Percentiles rank a stretch among this genome's conserved stretches.
Evolutionary conservation across 2,113 vertebrate genomes (phyloP).

Genomic region (Scartelaos histophorus): DNA sequence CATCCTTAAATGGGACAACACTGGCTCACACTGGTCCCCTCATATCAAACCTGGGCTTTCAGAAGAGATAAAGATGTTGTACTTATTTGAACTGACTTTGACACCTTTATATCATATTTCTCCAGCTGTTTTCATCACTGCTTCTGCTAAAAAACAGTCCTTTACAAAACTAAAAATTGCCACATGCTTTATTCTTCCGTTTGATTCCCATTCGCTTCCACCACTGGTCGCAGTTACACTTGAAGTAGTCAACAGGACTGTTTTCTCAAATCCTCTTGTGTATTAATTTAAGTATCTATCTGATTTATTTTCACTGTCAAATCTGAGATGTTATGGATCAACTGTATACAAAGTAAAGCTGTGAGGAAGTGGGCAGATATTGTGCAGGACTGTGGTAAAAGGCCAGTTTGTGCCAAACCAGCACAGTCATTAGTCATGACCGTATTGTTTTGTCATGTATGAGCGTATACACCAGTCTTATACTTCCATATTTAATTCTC

Average conservation of each 20-base stretch:
- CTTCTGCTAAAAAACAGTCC: too few relatives aligned
- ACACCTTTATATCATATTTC: not conserved
- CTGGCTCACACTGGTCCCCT: conserved; percentile 59
- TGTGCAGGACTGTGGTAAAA: conserved; percentile 55
- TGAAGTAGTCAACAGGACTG: too few relatives aligned
- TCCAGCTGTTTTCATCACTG: not conserved
- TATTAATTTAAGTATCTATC: not conserved
- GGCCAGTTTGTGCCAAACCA: conserved; percentile 41
- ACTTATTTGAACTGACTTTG: not conserved
- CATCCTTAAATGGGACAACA: conserved; percentile 45
- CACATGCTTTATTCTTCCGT: too few relatives aligned
- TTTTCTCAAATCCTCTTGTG: not conserved
- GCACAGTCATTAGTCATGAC: conserved; percentile 63
- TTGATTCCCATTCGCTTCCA: too few relatives aligned
- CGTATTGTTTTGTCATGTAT: conserved; percentile 84
- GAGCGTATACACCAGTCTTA: conserved; percentile 79
- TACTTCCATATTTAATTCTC: conserved; percentile 85
- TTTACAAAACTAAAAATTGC: not conserved
- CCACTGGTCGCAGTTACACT: too few relatives aligned
- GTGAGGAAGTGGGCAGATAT: conserved; percentile 66
- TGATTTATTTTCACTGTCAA: conserved; percentile 7
- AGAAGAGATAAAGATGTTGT: not conserved
- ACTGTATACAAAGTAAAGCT: conserved; percentile 57
- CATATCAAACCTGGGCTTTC: conserved; percentile 23
- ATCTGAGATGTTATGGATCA: conserved; percentile 32